A percentile compares a stretch with the other conserved stretches of the same genome.
Conservation (phyloP, 2,113 vertebrate genomes). For the Colistium nudipinnis region DNA sequence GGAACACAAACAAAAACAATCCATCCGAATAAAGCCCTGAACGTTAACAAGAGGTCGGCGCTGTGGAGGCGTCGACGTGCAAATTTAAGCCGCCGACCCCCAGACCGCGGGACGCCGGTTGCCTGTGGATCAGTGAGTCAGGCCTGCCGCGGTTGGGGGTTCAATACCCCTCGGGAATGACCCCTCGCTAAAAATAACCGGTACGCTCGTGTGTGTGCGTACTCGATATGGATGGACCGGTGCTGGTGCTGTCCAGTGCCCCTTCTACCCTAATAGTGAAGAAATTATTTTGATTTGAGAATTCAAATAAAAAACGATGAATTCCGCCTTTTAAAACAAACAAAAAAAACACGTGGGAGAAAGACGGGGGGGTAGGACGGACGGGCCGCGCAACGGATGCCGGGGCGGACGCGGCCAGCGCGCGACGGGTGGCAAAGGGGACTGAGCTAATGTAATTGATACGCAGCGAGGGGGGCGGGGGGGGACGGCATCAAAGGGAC, state of each 20-base stretch:
- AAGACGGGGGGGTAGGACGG: constrained; percentile 51
- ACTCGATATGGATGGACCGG: background rate
- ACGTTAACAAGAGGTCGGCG: too few species aligned
- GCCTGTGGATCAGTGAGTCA: constrained; percentile 23
- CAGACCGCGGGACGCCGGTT: constrained; percentile 22
- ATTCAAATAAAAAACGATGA: background rate
- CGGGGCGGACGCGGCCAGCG: constrained; percentile 53
- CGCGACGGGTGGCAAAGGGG: constrained; percentile 67
- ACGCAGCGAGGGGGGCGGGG: constrained; percentile 60
- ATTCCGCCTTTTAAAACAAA: too few species aligned
- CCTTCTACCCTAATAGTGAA: background rate
- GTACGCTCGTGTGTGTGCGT: constrained; percentile 8
- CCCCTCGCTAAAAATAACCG: constrained; percentile 48
- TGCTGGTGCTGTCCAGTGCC: background rate
- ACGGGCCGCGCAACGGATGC: constrained; percentile 24
- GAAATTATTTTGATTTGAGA: background rate
- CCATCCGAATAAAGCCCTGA: background rate
- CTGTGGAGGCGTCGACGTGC: constrained; percentile 2
- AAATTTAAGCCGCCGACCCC: background rate
- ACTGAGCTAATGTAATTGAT: constrained; percentile 75
- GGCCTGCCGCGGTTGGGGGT: constrained; percentile 27
- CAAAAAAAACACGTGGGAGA: background rate
- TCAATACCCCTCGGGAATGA: constrained; percentile 39
- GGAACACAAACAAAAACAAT: too few species aligned
- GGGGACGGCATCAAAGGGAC: constrained; percentile 69